Conservation (phyloP, 2,113 vertebrate species). For the Platysternon megacephalum region DNA sequence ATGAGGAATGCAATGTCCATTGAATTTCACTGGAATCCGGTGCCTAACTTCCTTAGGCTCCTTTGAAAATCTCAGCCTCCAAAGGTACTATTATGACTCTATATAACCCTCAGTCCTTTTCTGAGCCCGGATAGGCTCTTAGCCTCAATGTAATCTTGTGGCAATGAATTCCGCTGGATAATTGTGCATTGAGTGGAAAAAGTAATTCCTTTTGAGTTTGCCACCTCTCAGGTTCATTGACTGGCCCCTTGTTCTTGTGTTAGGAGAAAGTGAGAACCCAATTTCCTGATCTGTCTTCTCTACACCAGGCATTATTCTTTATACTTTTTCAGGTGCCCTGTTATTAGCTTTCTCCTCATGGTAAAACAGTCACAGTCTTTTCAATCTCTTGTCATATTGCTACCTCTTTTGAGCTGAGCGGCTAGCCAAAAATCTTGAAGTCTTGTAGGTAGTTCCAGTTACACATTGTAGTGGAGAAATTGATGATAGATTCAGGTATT, state of each 20-base stretch:
- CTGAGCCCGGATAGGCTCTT: not conserved
- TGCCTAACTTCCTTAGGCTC: not conserved
- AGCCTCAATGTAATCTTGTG: not conserved
- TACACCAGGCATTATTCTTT: not conserved
- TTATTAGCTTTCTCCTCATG: not conserved
- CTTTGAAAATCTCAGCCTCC: not conserved
- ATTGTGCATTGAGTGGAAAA: too few species aligned
- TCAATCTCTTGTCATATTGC: too few species aligned
- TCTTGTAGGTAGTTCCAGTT: too few species aligned
- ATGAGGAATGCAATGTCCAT: not conserved
- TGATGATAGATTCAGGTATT: too few species aligned
- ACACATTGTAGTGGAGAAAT: too few species aligned
- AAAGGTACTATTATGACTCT: not conserved
- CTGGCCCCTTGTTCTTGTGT: too few species aligned
- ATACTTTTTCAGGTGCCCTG: not conserved
- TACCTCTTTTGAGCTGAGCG: too few species aligned
- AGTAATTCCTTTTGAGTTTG: too few species aligned
- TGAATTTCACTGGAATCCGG: not conserved
- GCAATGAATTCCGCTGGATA: not conserved
- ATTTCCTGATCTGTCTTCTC: not conserved
- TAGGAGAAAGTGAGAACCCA: too few species aligned
- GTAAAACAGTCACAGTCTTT: too few species aligned
- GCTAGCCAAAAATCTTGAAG: too few species aligned
- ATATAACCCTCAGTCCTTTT: not conserved
- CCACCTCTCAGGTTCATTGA: too few species aligned